A percentile compares a stretch with the other conserved stretches of the same genome.
Conservation (phyloP, 1,140 invertebrate species). For the Coelopa frigida region DNA sequence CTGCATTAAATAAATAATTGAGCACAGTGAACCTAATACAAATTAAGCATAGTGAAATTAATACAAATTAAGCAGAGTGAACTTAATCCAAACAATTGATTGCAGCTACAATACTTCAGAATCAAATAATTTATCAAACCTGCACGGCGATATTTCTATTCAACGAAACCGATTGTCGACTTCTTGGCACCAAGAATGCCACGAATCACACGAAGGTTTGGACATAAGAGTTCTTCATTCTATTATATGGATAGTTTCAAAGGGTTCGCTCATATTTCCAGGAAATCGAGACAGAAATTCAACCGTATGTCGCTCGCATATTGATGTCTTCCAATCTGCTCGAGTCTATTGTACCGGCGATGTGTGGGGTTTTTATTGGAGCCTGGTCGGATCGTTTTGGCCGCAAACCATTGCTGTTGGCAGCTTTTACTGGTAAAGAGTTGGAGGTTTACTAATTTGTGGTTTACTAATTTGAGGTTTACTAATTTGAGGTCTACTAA, state of each 20-base stretch:
- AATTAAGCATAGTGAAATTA: too few species aligned
- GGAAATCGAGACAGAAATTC: constrained; percentile 52
- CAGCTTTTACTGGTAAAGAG: constrained; percentile 39
- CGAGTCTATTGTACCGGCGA: constrained; percentile 50
- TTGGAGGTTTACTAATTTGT: too few species aligned
- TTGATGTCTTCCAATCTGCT: constrained; percentile 51
- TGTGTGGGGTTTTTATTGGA: constrained; percentile 58
- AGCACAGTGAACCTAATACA: too few species aligned
- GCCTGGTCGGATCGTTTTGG: constrained; percentile 65
- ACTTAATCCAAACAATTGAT: too few species aligned
- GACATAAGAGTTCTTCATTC: not conserved
- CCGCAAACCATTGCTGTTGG: constrained; percentile 57
- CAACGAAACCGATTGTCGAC: constrained; percentile 45
- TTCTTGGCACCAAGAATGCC: constrained; percentile 46
- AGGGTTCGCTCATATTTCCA: constrained; percentile 14
- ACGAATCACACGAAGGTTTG: constrained; percentile 44
- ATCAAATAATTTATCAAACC: constrained; percentile 50
- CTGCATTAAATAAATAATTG: too few species aligned
- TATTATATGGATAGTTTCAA: too few species aligned
- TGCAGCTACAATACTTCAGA: constrained; percentile 49
- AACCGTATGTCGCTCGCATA: constrained; percentile 53
- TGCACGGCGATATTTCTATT: constrained; percentile 46
- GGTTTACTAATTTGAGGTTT: too few species aligned
- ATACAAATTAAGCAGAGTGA: too few species aligned
- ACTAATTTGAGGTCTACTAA: too few species aligned